Conservation (phyloP, 2,888 invertebrate species). For the Halictus ligatus region DNA sequence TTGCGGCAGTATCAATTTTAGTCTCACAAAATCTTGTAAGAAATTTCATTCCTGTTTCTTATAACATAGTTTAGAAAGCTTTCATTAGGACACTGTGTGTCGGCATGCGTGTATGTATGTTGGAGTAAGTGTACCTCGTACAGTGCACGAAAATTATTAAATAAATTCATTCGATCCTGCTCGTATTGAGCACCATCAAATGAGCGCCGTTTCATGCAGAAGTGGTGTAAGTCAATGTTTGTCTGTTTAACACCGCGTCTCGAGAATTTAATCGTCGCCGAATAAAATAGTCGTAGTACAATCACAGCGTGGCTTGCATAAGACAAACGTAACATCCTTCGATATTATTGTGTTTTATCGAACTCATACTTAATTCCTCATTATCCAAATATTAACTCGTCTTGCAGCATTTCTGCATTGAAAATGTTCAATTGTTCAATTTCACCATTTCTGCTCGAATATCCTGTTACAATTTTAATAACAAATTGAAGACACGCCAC, state of each 20-base stretch:
- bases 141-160: neutral
- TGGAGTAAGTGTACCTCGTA: neutral
- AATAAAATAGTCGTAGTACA: no score
- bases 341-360: neutral
- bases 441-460: no score
- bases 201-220: no score
- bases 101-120: neutral
- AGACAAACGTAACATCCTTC: no score
- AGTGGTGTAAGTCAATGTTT: no score
- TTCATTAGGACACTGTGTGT: neutral
- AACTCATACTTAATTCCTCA: neutral
- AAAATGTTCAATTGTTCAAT: neutral
- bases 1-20: neutral
- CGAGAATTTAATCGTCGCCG: no score
- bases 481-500: neutral
- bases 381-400: neutral
- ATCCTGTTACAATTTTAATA: neutral
- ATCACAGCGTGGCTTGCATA: no score
- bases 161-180: neutral
- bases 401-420: neutral
- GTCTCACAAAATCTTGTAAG: neutral
- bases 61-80: neutral
- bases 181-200: no score
- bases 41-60: neutral
- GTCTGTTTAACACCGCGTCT: no score